These are phyloP conservation scores for Octomys mimax DNA, from an alignment of 2,797 vertebrate genomes.

Conservation along the genomic window DNA sequence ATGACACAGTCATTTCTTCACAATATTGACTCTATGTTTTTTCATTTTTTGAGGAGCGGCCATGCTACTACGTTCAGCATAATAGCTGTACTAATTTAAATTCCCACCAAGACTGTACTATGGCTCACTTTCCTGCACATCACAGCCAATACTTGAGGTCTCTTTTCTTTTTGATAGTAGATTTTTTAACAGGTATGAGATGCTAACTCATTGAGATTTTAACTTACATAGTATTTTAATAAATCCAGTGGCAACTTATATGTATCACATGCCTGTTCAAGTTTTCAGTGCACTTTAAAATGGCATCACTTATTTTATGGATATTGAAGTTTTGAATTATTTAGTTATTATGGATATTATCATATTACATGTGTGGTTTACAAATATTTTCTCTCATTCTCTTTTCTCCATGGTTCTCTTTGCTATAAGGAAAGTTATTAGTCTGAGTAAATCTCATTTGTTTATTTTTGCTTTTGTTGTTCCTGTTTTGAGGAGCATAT, in stretches of 20 bases:
- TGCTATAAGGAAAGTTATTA: not conserved
- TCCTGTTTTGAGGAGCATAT: not conserved
- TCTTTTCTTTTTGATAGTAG: not conserved
- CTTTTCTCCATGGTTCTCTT: not conserved
- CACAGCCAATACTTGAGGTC: not conserved
- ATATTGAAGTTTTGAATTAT: not conserved
- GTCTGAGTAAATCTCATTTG: not conserved
- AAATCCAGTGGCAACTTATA: not conserved
- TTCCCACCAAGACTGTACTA: not conserved
- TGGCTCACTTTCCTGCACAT: not conserved
- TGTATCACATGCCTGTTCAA: not conserved
- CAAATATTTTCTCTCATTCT: not conserved
- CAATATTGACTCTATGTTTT: not conserved
- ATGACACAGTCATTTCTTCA: not conserved
- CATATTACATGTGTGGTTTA: not conserved
- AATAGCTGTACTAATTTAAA: not conserved
- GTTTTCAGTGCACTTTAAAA: not conserved
- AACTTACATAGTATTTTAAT: not conserved
- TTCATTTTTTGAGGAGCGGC: not conserved
- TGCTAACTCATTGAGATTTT: not conserved
- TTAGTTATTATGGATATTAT: not conserved
- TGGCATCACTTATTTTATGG: not conserved
- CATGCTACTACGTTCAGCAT: not conserved
- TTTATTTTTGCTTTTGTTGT: not conserved
- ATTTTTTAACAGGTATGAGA: not conserved